phyloP scores from a whole-genome alignment of 2,797 vertebrate genomes.

The Myiotriccus ornatus region DNA sequence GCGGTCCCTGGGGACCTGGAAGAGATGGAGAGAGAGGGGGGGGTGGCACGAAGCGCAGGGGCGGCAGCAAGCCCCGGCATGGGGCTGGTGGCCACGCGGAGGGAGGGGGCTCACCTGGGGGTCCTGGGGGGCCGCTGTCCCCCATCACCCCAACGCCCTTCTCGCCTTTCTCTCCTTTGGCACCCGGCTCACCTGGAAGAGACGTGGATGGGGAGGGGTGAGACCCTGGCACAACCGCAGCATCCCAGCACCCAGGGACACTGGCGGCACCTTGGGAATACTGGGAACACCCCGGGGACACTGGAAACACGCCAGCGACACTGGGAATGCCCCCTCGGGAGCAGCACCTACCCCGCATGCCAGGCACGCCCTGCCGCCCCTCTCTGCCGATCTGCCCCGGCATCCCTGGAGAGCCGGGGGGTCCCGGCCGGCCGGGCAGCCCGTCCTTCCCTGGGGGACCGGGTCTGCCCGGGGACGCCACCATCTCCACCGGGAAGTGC shows the following conservation, averaged over 20 bases:
- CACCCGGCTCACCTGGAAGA: constrained; percentile 83
- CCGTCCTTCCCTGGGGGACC: constrained; percentile 93
- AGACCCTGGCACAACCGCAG: accelerated
- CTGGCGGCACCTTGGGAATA: background rate
- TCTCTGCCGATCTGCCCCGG: constrained; percentile 92
- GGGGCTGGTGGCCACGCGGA: accelerated
- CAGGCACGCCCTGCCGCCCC: constrained; percentile 86
- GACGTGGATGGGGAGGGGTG: background rate
- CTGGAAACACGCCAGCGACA: accelerated
- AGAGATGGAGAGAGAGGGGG: background rate
- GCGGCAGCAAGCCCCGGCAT: accelerated
- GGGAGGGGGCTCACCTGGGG: constrained; percentile 81
- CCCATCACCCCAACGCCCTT: constrained; percentile 89
- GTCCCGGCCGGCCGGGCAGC: constrained; percentile 79
- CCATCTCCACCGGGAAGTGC: constrained; percentile 88
- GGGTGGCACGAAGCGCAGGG: accelerated
- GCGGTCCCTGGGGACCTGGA: constrained; percentile 88
- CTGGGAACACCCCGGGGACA: background rate
- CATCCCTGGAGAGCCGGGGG: constrained; percentile 83
- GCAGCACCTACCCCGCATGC: constrained; percentile 81
- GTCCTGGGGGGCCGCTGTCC: constrained; percentile 88
- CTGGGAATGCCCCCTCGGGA: accelerated
- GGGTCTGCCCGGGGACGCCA: constrained; percentile 86
- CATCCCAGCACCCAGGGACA: accelerated
- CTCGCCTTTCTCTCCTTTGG: constrained; percentile 88